These are phyloP conservation scores for Xiphophorus birchmanni DNA, from an alignment of 2,797 vertebrate genomes.

Conservation along the genomic window DNA sequence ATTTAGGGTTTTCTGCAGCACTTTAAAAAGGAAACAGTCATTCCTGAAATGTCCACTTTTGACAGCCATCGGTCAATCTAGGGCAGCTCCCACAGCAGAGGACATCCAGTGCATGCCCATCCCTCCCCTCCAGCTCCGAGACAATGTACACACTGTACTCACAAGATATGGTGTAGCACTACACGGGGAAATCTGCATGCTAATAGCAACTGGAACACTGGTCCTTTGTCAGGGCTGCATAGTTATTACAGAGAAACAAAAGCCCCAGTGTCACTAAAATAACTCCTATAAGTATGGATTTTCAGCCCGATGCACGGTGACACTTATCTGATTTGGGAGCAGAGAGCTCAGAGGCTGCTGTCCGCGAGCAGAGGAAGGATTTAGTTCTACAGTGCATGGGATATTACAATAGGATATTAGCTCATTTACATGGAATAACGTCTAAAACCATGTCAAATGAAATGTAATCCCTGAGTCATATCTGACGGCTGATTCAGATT, in stretches of 20 bases:
- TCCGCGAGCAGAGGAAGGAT: slow-evolving; percentile 21
- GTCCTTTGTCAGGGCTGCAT: slow-evolving; percentile 87
- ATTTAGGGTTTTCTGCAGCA: slow-evolving; percentile 2
- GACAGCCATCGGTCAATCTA: slow-evolving; percentile 62
- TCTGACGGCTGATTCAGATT: neutral
- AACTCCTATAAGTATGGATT: slow-evolving; percentile 85
- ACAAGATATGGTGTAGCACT: slow-evolving; percentile 85
- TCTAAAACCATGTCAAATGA: neutral
- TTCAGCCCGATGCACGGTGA: slow-evolving; percentile 71
- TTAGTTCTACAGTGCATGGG: neutral
- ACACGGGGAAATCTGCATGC: slow-evolving; percentile 90
- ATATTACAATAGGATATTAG: neutral
- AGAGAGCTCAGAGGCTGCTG: slow-evolving; percentile 30
- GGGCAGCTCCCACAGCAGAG: slow-evolving; percentile 66
- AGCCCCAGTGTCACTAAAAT: slow-evolving; percentile 83
- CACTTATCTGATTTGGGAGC: slow-evolving; percentile 74
- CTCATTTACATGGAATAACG: neutral
- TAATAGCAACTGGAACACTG: slow-evolving; percentile 87
- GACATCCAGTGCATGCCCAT: slow-evolving; percentile 75
- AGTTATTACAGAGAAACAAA: slow-evolving; percentile 86
- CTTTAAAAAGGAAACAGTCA: slow-evolving; percentile 27
- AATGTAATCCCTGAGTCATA: slow-evolving; percentile 2
- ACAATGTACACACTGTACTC: slow-evolving; percentile 86
- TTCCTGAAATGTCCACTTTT: slow-evolving; percentile 47
- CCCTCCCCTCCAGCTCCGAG: slow-evolving; percentile 18